Conservation (phyloP, 2,797 vertebrate genomes). For the Pipistrellus pygmaeus region DNA sequence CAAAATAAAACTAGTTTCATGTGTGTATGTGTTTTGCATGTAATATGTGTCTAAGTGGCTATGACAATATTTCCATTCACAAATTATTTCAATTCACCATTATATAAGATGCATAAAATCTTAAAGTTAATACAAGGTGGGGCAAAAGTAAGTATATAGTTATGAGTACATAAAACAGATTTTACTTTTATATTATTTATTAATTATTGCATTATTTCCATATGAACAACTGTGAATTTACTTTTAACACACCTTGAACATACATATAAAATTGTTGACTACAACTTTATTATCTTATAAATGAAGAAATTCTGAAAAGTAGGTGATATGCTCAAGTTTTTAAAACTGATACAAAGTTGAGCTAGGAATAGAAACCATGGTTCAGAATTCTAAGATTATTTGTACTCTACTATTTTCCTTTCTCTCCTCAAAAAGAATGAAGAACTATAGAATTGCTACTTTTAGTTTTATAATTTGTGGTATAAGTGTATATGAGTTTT, state of each 20-base stretch:
- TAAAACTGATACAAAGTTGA: not conserved
- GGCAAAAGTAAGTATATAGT: not conserved
- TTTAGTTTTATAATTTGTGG: not conserved
- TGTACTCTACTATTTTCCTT: not conserved
- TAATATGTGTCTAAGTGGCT: not conserved
- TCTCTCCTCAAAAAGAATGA: not conserved
- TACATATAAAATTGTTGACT: not conserved
- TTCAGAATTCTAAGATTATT: slow-evolving; percentile 21
- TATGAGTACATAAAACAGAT: not conserved
- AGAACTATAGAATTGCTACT: not conserved
- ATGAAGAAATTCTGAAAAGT: slow-evolving; percentile 15
- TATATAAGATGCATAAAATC: not conserved
- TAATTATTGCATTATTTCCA: not conserved
- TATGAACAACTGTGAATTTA: not conserved
- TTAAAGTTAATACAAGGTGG: not conserved
- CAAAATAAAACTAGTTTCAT: not conserved
- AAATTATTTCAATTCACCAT: slow-evolving; percentile 20
- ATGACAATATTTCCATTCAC: not conserved
- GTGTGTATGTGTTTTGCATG: not conserved
- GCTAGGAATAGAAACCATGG: not conserved
- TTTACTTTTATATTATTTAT: not conserved
- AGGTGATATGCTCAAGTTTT: not conserved
- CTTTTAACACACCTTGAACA: not conserved
- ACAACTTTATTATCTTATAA: not conserved
- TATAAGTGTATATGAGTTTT: not conserved